Evolutionary conservation across 2,113 vertebrate species (phyloP), one percentile per base, ranked within the genome.

Genomic region (Grus americana): DNA sequence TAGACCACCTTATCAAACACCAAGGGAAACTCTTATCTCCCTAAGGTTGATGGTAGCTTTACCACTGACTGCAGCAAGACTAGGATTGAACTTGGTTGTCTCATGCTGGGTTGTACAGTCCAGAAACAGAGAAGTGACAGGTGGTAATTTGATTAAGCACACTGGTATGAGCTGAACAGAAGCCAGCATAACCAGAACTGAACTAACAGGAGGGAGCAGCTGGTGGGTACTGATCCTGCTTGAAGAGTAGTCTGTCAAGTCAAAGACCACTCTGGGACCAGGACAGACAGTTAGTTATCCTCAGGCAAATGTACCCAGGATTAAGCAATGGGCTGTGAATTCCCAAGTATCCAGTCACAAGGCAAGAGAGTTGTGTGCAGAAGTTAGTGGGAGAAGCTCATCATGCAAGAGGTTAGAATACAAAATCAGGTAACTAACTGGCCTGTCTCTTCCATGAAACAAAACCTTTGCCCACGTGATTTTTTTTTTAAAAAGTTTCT

Each of bases 131-230:
- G 75, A 91, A 79, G 6, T 65, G 75, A 81, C 59, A 78, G 75
- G 91, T 84, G 76, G 76, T 34, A 85, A 91, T 93, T 75, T 34
- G 65, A 89, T 91, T 76, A 90, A 68, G 50, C 2, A 2, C 44
- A 27, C 18, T 74, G 61, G 44, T 65, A 88, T 74, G 57, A 90
- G 67, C 72, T 88, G 93, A 95, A 76, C 47, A 65, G 72, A 90
- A 94, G 79, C 76, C 88, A 92, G 78, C 50, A 42, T 2, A 63
- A 82, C 70, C 58, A 94, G 90, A 87, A 91, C 57, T 52, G 36
- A 90, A 30, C 80, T 82, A 81, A 79, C 30, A 75, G 75, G 65
- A 96, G 36, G 72, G 61, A 96, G 88, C 79, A 94, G 93, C 76
- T 95, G 88, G 49, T 78, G 65, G 65, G 49, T 75, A 4, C 57